Evolutionary conservation across 2,888 invertebrate genomes (phyloP), one percentile per base, ranked within the genome.

Genomic region (Dolomedes plantarius): DNA sequence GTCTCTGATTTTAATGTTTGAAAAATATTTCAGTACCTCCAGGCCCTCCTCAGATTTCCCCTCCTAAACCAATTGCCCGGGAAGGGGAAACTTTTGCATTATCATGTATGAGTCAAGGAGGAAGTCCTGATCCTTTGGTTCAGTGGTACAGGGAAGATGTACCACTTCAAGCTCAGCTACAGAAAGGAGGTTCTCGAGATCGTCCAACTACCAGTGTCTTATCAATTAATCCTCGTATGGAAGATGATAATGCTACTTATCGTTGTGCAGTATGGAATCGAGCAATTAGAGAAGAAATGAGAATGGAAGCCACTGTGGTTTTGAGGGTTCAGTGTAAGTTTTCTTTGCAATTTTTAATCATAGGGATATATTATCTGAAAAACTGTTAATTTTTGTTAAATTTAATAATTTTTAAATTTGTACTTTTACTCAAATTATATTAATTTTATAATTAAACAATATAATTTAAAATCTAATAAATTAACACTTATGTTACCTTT

Each of bases 251-350:
- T 13, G 95, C 96, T 79, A 93, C 94, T 73, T 97, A 95, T 92
- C 94, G 95, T 86, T 97, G 97, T 91, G 95, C 95, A 88, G 97
- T 97, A 72, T 95, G 95, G 93, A 97, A 97, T 92, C 93, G 97
- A 64, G 97, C 97, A 89, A 95, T 97, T 94, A 93, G 94, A 0
- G 95, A 95, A 86, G 95, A 95, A 64, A 94, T 94, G 83, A 95
- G 95, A 89, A 92, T 97, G 89, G 96, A 96, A 90, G 94, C 96
- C 23, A 94, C 94, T 13, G 95, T 97, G 87, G 94, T 94, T 29
- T 93, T 97, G 80, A 95, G 95, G 91, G 97, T 97, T 88, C 96
- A 97, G 92, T 97, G 96, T 96, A 92, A 96, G 96, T 56, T 46
- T 36, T 36, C 36, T 11, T n/a, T n/a, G n/a, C n/a, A n/a, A n/a